Percentiles rank a stretch among this genome's conserved stretches.
phyloP scores from a whole-genome alignment of 2,113 vertebrate species.

The Seriola quinqueradiata region DNA sequence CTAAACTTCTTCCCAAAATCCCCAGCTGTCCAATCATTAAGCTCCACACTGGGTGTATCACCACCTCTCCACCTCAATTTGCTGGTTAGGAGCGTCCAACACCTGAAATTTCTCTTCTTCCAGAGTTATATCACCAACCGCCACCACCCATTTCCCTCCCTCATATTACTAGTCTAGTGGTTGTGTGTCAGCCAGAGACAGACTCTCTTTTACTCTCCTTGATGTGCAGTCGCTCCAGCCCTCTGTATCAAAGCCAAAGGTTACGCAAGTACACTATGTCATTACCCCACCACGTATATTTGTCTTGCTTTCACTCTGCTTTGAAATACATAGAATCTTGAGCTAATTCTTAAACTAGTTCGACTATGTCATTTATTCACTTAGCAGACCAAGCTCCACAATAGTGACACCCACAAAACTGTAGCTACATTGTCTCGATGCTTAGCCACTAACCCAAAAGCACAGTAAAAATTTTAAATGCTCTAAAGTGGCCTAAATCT shows the following conservation, averaged over 20 bases:
- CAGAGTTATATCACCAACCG: slow-evolving; percentile 29
- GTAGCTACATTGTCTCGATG: slow-evolving; percentile 10
- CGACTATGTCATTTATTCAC: slow-evolving; percentile 40
- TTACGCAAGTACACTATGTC: slow-evolving; percentile 49
- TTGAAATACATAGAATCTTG: slow-evolving; percentile 54
- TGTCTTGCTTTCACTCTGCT: slow-evolving; percentile 35
- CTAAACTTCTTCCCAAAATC: slow-evolving; percentile 22
- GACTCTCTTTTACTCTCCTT: slow-evolving; percentile 32
- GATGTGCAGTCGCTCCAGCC: slow-evolving; percentile 38
- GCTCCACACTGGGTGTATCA: neutral
- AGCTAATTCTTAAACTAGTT: slow-evolving; percentile 18
- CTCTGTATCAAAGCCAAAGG: slow-evolving; percentile 50
- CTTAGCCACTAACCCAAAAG: slow-evolving; percentile 28
- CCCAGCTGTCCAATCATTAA: slow-evolving; percentile 28
- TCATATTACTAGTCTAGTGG: slow-evolving; percentile 20
- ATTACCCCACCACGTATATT: slow-evolving; percentile 54
- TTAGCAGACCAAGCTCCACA: neutral
- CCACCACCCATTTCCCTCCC: slow-evolving; percentile 31
- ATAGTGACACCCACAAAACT: slow-evolving; percentile 39
- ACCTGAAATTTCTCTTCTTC: slow-evolving; percentile 37
- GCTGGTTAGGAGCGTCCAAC: slow-evolving; percentile 32
- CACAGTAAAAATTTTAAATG: slow-evolving; percentile 6
- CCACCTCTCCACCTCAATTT: slow-evolving; percentile 19
- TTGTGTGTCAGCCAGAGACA: slow-evolving; percentile 32
- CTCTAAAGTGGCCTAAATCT: slow-evolving; percentile 34